A percentile compares a stretch with the other conserved stretches of the same genome.
Evolutionary conservation across 2,888 invertebrate genomes (phyloP).

Genomic region (Lingula anatina): DNA sequence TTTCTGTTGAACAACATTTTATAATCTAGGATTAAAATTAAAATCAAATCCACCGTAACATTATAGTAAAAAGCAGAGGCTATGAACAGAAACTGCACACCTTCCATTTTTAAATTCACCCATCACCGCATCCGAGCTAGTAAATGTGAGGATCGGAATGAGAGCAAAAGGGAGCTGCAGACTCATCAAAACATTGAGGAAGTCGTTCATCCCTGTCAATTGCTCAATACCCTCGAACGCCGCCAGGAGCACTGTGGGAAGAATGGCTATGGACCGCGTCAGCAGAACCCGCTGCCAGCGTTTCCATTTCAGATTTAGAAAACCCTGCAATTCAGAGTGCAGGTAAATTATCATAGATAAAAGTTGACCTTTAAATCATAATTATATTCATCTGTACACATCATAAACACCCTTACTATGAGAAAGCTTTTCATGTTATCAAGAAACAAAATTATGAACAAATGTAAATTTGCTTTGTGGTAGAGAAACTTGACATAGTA

Average conservation of each 20-base stretch:
- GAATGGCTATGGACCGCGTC: constrained; percentile 77
- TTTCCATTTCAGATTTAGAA: constrained; percentile 46
- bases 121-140: constrained; percentile 74
- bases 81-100: constrained; percentile 24
- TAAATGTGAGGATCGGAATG: constrained; percentile 80
- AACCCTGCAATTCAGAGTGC: constrained; percentile 43
- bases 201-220: constrained; percentile 76
- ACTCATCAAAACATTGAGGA: constrained; percentile 80
- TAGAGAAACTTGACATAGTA: too few species aligned
- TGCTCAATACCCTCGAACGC: constrained; percentile 58
- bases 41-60: neutral
- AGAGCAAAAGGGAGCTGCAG: constrained; percentile 83
- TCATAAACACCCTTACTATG: too few species aligned
- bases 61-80: neutral
- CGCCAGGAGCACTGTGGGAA: constrained; percentile 56
- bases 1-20: too few species aligned
- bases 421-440: too few species aligned
- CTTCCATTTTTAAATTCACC: constrained; percentile 69
- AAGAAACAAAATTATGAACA: too few species aligned
- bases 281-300: constrained; percentile 77
- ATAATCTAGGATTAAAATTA: neutral
- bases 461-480: too few species aligned
- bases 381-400: too few species aligned
- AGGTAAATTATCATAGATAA: too few species aligned
- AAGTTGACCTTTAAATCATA: too few species aligned